A percentile compares a stretch with the other conserved stretches of the same genome.
These are phyloP conservation scores for Sisor rabdophorus DNA, from an alignment of 2,113 vertebrate genomes.

Conservation along the genomic window DNA sequence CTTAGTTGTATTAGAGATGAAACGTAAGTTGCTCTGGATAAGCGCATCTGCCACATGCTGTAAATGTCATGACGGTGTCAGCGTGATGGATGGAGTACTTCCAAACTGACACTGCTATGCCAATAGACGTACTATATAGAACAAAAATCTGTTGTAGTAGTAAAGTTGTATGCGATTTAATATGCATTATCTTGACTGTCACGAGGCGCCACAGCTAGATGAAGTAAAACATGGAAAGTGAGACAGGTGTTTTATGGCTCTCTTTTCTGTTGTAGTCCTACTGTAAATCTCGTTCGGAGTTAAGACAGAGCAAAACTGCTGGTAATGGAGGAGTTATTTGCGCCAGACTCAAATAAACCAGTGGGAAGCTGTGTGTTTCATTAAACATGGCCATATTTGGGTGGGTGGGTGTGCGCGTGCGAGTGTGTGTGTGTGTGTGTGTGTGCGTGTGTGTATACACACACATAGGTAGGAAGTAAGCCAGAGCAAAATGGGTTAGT, in stretches of 20 bases:
- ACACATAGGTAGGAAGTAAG: neutral
- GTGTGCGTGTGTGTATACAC: neutral
- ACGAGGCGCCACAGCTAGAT: neutral
- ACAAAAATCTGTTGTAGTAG: too few relatives aligned
- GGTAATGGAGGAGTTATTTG: conserved; percentile 37
- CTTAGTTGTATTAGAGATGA: too few relatives aligned
- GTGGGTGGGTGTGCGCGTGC: too few relatives aligned
- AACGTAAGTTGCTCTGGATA: too few relatives aligned
- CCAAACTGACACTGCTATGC: too few relatives aligned
- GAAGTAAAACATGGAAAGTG: neutral
- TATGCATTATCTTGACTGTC: too few relatives aligned
- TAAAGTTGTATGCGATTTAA: too few relatives aligned
- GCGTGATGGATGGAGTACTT: too few relatives aligned
- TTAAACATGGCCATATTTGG: conserved; percentile 40
- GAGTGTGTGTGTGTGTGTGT: conserved; percentile 2
- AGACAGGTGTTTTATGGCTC: conserved; percentile 16
- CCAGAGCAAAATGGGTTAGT: neutral
- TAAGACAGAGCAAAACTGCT: conserved; percentile 12
- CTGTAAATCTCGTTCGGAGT: neutral
- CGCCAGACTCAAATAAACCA: conserved; percentile 17
- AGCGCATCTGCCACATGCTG: too few relatives aligned
- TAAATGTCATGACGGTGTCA: too few relatives aligned
- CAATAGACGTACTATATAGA: too few relatives aligned
- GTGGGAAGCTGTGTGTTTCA: neutral
- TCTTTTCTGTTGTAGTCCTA: neutral